Conservation (phyloP, 2,797 vertebrate species). For the Hoplostethus atlanticus region DNA sequence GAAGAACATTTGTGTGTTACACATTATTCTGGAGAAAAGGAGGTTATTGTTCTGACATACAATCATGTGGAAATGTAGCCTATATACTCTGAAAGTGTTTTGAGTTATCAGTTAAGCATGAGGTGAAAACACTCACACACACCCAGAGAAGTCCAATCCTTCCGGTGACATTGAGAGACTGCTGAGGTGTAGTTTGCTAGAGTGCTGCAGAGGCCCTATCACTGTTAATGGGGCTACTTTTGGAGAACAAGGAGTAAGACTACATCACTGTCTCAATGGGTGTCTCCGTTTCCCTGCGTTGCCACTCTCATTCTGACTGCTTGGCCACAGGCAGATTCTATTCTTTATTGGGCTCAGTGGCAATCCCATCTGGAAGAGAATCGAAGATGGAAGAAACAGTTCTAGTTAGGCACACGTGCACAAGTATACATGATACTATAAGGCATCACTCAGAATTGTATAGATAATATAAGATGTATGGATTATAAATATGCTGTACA, state of each 20-base stretch:
- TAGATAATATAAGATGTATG: conserved; percentile 41
- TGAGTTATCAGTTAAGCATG: background rate
- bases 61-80: background rate
- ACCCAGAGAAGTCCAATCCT: background rate
- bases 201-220: background rate
- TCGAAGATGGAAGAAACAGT: background rate
- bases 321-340: conserved; percentile 33
- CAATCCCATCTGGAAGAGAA: conserved; percentile 21
- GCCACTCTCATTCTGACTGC: conserved; percentile 1
- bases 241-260: conserved; percentile 18
- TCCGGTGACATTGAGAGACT: conserved; percentile 1
- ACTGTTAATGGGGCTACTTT: conserved; percentile 27
- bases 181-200: background rate
- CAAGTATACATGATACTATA: conserved; percentile 17
- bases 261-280: conserved; percentile 1
- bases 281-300: conserved; percentile 23
- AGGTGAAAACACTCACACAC: background rate
- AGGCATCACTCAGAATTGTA: conserved; percentile 9
- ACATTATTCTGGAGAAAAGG: too few relatives aligned
- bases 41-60: background rate
- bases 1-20: background rate
- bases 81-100: background rate
- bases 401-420: conserved; percentile 9
- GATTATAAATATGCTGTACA: conserved; percentile 33
- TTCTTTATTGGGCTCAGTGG: conserved; percentile 31